These are phyloP conservation scores for Dermochelys coriacea DNA, from an alignment of 2,797 vertebrate genomes.

Conservation along the genomic window DNA sequence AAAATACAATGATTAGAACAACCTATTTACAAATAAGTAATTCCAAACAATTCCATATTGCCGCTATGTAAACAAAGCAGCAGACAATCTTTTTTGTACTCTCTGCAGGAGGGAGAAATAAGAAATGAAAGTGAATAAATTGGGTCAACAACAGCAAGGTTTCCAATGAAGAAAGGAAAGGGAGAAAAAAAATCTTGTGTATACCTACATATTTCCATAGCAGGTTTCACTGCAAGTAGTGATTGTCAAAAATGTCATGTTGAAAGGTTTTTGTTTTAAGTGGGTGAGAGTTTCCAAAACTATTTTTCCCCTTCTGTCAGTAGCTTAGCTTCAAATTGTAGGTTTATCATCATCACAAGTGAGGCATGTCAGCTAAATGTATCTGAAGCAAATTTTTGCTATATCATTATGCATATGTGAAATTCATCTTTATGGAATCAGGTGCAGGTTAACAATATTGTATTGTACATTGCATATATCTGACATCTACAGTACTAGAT, in stretches of 20 bases:
- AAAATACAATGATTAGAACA: constrained; percentile 7
- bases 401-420: background rate
- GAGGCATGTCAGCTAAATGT: background rate
- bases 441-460: background rate
- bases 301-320: background rate
- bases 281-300: constrained; percentile 10
- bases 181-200: background rate
- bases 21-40: constrained; percentile 10
- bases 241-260: background rate
- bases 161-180: background rate
- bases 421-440: constrained; percentile 27
- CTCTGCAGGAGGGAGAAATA: background rate
- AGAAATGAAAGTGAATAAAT: constrained; percentile 17
- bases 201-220: background rate
- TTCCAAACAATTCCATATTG: background rate
- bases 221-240: background rate
- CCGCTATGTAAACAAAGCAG: background rate
- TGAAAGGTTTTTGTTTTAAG: background rate
- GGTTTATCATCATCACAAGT: background rate
- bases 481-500: background rate
- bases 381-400: background rate
- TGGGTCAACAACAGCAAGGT: background rate
- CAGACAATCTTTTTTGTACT: background rate
- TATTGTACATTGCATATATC: background rate
- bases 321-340: constrained; percentile 30